A percentile compares a stretch with the other conserved stretches of the same genome.
These are phyloP conservation scores for Xyrichtys novacula DNA, from an alignment of 2,797 vertebrate genomes.

Conservation along the genomic window DNA sequence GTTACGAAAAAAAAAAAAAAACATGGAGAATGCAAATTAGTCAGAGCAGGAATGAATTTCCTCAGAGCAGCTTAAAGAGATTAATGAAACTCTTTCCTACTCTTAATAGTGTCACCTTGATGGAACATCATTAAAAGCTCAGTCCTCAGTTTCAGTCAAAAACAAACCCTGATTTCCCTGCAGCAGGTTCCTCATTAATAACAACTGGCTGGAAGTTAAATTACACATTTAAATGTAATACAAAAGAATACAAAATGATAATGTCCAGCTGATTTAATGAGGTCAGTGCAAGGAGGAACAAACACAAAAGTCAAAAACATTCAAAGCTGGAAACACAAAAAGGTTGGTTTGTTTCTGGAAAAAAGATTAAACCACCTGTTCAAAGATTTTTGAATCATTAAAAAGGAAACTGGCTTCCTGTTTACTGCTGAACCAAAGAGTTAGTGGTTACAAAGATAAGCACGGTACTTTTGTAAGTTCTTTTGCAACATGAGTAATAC, in stretches of 20 bases:
- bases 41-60: background rate
- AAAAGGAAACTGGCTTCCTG: no score
- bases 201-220: conserved; percentile 15
- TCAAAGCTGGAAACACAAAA: conserved; percentile 8
- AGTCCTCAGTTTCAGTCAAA: background rate
- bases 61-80: background rate
- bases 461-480: no score
- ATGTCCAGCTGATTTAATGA: background rate
- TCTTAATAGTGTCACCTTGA: background rate
- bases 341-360: background rate
- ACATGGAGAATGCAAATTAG: background rate
- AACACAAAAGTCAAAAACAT: background rate
- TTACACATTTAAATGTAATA: conserved; percentile 15
- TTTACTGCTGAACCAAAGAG: no score
- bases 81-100: conserved; percentile 3
- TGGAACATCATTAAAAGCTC: conserved; percentile 19
- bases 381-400: background rate
- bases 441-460: no score
- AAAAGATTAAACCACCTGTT: background rate
- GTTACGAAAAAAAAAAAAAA: no score
- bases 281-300: background rate
- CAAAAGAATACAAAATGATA: background rate
- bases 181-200: background rate
- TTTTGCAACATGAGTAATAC: no score
- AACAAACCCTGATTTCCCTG: background rate